Conservation (phyloP, 2,113 vertebrate species). For the Orthochromis malagaraziensis region DNA sequence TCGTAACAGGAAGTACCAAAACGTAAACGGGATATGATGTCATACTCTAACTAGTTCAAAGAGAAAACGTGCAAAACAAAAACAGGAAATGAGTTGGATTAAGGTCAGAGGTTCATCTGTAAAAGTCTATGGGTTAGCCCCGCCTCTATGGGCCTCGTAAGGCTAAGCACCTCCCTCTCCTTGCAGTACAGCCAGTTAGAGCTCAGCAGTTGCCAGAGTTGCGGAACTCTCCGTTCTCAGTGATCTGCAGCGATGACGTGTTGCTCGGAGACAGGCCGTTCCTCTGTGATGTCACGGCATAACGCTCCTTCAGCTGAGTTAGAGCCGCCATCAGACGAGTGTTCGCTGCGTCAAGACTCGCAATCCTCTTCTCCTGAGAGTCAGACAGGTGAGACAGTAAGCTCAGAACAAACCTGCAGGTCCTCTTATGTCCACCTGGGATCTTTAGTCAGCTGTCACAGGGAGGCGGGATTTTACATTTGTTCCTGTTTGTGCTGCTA, state of each 20-base stretch:
- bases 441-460: background rate
- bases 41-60: background rate
- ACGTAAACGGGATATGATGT: slow-evolving; percentile 1
- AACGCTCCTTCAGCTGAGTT: slow-evolving; percentile 97
- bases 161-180: background rate
- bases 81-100: background rate
- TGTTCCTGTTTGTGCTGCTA: background rate
- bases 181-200: background rate
- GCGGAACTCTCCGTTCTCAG: slow-evolving; percentile 97
- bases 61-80: slow-evolving; percentile 49
- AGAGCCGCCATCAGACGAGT: slow-evolving; percentile 93
- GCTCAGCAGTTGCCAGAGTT: slow-evolving; percentile 92
- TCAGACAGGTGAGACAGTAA: background rate
- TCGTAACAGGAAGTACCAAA: background rate
- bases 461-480: background rate
- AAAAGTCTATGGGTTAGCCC: background rate
- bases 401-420: background rate
- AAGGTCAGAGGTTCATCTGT: background rate
- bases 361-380: slow-evolving; percentile 89
- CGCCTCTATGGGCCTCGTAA: background rate
- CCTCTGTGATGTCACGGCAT: slow-evolving; percentile 88
- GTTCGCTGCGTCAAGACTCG: slow-evolving; percentile 89
- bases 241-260: slow-evolving; percentile 97
- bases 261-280: slow-evolving; percentile 98
- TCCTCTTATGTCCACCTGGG: background rate